Percentiles rank a stretch among this genome's conserved stretches.
Conservation (phyloP, 2,888 invertebrate species). For the Latrodectus elegans region DNA sequence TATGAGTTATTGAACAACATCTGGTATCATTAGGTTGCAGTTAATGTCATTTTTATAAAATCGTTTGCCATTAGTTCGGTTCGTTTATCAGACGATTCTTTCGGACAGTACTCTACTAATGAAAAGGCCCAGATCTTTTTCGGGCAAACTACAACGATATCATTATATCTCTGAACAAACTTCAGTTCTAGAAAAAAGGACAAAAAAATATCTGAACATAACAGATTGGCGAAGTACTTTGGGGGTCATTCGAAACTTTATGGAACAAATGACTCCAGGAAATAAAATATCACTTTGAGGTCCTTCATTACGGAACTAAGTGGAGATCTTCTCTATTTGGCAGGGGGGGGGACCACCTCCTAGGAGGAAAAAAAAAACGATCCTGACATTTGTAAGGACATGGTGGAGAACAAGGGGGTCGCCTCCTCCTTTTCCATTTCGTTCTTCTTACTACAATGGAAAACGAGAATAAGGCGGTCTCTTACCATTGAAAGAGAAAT, state of each 20-base stretch:
- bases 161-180: neutral
- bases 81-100: no score
- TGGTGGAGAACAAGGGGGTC: neutral
- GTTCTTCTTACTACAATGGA: neutral
- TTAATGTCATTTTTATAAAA: no score
- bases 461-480: neutral
- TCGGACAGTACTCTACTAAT: neutral
- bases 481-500: conserved; percentile 2
- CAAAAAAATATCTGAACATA: neutral
- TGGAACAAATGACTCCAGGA: conserved; percentile 2
- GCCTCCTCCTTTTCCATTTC: conserved; percentile 1
- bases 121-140: neutral
- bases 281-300: conserved; percentile 3
- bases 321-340: neutral
- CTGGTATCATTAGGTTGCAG: no score
- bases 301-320: conserved; percentile 1
- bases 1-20: no score
- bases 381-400: neutral
- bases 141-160: neutral
- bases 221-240: conserved; percentile 1
- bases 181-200: neutral
- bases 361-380: neutral
- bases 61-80: no score
- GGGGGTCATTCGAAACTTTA: conserved; percentile 1
- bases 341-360: neutral